Conservation (phyloP, 1,140 invertebrate species). For the Mya arenaria region DNA sequence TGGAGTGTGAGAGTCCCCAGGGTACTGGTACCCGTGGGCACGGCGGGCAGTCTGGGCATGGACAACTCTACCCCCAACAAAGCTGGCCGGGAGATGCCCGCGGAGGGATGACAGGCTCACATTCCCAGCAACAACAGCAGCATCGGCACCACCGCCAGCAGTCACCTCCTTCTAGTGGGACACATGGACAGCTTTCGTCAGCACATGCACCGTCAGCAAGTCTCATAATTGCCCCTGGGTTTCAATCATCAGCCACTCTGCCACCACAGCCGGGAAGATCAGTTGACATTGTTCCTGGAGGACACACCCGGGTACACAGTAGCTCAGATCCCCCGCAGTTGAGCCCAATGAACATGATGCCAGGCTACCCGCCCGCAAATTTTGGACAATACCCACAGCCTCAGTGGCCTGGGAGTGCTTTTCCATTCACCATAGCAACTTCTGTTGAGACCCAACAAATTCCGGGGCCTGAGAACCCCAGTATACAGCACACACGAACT, state of each 20-base stretch:
- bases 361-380: slow-evolving; percentile 72
- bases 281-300: slow-evolving; percentile 47
- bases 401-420: slow-evolving; percentile 63
- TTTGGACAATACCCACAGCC: slow-evolving; percentile 73
- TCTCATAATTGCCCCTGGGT: slow-evolving; percentile 44
- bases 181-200: slow-evolving; percentile 34
- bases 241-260: slow-evolving; percentile 53
- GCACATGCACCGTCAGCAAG: slow-evolving; percentile 22
- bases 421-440: slow-evolving; percentile 65
- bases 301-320: slow-evolving; percentile 45
- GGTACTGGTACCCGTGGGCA: slow-evolving; percentile 61
- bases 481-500: slow-evolving; percentile 66
- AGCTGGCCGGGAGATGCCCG: slow-evolving; percentile 55
- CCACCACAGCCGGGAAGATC: slow-evolving; percentile 43
- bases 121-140: slow-evolving; percentile 51
- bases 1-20: slow-evolving; percentile 81
- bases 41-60: slow-evolving; percentile 55
- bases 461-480: slow-evolving; percentile 60
- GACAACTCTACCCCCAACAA: slow-evolving; percentile 58
- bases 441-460: slow-evolving; percentile 58
- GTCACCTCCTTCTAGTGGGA: slow-evolving; percentile 49
- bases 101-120: slow-evolving; percentile 28
- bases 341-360: slow-evolving; percentile 81
- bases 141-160: slow-evolving; percentile 57
- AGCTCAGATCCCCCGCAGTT: slow-evolving; percentile 48